These are phyloP conservation scores for Ranitomeya imitator DNA, from an alignment of 2,113 vertebrate species.

Conservation along the genomic window DNA sequence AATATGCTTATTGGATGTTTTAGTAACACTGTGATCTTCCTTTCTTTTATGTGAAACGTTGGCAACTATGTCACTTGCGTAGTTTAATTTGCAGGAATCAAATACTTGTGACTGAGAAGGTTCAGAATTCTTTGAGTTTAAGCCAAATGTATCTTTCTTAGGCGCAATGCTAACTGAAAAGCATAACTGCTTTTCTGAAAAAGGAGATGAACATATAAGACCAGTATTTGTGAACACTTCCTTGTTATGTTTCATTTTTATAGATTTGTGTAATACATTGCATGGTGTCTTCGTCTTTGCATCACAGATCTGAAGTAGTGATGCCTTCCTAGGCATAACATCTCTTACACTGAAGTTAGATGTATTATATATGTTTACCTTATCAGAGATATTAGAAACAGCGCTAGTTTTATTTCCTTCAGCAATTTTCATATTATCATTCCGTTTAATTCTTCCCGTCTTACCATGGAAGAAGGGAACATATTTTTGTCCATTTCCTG, in stretches of 20 bases:
- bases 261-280: not conserved
- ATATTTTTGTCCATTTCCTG: constrained; percentile 63
- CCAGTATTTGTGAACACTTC: not conserved
- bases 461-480: constrained; percentile 80
- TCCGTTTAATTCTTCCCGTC: constrained; percentile 63
- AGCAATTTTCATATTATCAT: constrained; percentile 55
- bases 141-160: not conserved
- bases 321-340: not conserved
- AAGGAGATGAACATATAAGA: not conserved
- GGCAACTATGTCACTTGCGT: not conserved
- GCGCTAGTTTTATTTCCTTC: constrained; percentile 61
- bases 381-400: not conserved
- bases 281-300: not conserved
- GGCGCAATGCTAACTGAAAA: not conserved
- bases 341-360: not conserved
- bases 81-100: not conserved
- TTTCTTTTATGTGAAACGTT: constrained; percentile 37
- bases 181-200: not conserved
- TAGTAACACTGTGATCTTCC: constrained; percentile 50
- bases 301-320: constrained; percentile 56
- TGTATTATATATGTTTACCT: not conserved
- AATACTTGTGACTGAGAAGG: not conserved
- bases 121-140: not conserved
- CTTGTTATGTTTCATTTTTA: not conserved
- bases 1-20: not conserved